Conservation (phyloP, 2,797 vertebrate species). For the Pseudochromis fuscus region DNA sequence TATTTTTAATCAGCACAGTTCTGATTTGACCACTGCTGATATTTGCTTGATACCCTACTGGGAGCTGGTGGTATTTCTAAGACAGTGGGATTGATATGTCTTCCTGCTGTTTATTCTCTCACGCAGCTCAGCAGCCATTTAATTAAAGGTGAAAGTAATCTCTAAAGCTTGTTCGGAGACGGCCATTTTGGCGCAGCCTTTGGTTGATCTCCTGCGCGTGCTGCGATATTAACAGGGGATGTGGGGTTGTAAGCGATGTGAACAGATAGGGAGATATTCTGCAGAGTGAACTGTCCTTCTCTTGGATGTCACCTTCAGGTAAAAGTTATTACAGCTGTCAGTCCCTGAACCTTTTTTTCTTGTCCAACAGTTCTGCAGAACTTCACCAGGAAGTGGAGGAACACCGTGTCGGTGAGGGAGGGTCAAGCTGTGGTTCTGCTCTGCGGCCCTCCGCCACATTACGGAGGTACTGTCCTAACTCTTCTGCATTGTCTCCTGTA, state of each 20-base stretch:
- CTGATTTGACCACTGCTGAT: slow-evolving; percentile 67
- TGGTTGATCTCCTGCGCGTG: slow-evolving; percentile 17
- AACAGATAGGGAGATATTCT: too few species aligned
- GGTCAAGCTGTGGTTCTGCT: slow-evolving; percentile 95
- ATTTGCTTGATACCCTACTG: slow-evolving; percentile 69
- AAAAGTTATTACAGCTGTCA: slow-evolving; percentile 40
- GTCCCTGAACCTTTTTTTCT: slow-evolving; percentile 37
- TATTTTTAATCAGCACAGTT: slow-evolving; percentile 52
- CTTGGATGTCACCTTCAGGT: background rate
- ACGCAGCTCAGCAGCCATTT: slow-evolving; percentile 65
- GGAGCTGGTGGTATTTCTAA: slow-evolving; percentile 75
- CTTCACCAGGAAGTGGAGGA: slow-evolving; percentile 90
- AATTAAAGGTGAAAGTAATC: slow-evolving; percentile 81
- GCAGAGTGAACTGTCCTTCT: too few species aligned
- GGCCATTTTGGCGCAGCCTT: slow-evolving; percentile 28
- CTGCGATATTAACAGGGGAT: slow-evolving; percentile 41
- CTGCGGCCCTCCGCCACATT: slow-evolving; percentile 93
- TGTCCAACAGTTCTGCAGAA: slow-evolving; percentile 90
- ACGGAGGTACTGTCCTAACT: slow-evolving; percentile 88
- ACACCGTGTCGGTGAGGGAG: slow-evolving; percentile 90
- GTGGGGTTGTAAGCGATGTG: slow-evolving; percentile 7
- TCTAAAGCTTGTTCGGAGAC: slow-evolving; percentile 47
- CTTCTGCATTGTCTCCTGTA: slow-evolving; percentile 46
- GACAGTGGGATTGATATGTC: slow-evolving; percentile 66
- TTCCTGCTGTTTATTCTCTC: slow-evolving; percentile 64